Conservation (phyloP, 2,113 vertebrate species). For the Condylura cristata region DNA sequence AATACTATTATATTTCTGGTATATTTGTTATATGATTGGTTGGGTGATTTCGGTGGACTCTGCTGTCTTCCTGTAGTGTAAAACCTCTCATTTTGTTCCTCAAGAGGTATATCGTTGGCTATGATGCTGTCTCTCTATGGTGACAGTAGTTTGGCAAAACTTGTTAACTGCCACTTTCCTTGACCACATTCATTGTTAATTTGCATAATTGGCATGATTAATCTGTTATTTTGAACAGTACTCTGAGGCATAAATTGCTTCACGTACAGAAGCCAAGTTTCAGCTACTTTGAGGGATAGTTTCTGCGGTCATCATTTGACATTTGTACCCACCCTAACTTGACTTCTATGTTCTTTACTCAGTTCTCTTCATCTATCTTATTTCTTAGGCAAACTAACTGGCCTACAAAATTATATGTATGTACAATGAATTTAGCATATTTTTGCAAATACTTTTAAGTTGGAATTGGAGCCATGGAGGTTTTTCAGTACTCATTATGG, state of each 20-base stretch:
- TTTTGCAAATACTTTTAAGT: neutral
- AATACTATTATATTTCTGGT: neutral
- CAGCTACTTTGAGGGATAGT: neutral
- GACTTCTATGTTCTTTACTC: neutral
- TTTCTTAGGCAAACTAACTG: neutral
- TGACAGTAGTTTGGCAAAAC: neutral
- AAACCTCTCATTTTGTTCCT: neutral
- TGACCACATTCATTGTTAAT: neutral
- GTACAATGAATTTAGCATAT: neutral
- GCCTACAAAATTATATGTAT: too few species aligned
- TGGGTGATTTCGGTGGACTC: neutral
- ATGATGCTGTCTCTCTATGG: neutral
- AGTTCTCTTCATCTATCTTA: neutral
- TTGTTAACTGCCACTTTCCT: neutral
- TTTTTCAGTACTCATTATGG: neutral
- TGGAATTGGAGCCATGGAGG: neutral
- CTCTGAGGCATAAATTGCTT: neutral
- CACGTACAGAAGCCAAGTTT: neutral
- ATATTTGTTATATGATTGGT: neutral
- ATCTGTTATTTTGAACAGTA: neutral
- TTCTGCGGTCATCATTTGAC: neutral
- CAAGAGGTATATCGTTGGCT: neutral
- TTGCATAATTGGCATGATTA: neutral
- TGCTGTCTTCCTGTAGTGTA: neutral
- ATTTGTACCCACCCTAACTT: neutral